A percentile compares a stretch with the other conserved stretches of the same genome.
Evolutionary conservation across 1,140 invertebrate genomes (phyloP).

Genomic region (Brachystomella parvula): DNA sequence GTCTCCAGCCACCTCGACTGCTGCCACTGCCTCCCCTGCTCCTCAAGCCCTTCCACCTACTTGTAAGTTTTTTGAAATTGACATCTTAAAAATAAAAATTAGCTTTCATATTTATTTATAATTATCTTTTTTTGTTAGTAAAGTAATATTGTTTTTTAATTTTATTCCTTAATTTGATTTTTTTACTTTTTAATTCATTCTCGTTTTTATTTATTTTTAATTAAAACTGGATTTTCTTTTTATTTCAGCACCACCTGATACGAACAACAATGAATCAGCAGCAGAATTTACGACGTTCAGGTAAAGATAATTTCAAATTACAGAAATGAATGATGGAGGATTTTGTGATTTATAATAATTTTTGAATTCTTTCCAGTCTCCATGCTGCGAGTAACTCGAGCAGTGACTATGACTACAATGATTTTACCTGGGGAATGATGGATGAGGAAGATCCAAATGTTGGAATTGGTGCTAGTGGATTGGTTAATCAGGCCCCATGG

Average conservation of each 20-base stretch:
- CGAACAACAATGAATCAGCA: background rate
- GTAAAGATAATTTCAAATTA: background rate
- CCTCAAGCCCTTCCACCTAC: conserved; percentile 8
- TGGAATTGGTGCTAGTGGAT: background rate
- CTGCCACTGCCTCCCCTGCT: background rate
- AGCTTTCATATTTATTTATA: background rate
- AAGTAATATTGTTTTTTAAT: too few species aligned
- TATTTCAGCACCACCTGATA: background rate
- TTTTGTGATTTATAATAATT: background rate
- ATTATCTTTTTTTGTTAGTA: background rate
- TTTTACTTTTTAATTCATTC: background rate
- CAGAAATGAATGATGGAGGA: background rate
- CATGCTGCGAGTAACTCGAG: conserved; percentile 6
- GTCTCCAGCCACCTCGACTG: background rate
- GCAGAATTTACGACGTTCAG: conserved; percentile 14
- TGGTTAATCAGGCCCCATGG: background rate
- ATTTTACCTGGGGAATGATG: conserved; percentile 6
- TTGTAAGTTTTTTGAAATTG: background rate
- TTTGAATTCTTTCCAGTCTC: background rate
- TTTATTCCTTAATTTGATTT: too few species aligned
- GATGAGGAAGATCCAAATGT: background rate
- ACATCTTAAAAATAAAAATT: background rate
- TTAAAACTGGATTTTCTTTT: background rate
- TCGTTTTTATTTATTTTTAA: background rate
- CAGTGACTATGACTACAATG: conserved; percentile 7